A percentile compares a stretch with the other conserved stretches of the same genome.
Conservation (phyloP, 2,113 vertebrate species). For the Leucoraja erinaceus region DNA sequence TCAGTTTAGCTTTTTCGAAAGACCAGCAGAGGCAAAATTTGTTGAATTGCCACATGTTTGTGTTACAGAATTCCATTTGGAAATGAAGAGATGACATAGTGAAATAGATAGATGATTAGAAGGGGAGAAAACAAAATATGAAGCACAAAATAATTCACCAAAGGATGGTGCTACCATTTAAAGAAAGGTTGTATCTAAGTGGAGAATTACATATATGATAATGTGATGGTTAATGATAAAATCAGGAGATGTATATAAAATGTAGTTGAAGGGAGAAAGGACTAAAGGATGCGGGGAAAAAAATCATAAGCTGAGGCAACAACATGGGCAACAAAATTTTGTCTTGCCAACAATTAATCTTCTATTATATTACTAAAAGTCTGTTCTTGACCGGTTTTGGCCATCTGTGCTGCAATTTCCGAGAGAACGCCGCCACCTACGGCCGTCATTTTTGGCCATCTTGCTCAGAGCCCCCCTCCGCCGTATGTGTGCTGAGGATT, state of each 20-base stretch:
- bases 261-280: too few species aligned
- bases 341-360: too few species aligned
- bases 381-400: too few species aligned
- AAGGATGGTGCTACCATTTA: background rate
- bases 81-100: background rate
- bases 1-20: background rate
- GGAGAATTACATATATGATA: background rate
- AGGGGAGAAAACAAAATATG: background rate
- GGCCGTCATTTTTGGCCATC: too few species aligned
- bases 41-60: background rate
- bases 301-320: too few species aligned
- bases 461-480: too few species aligned
- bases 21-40: background rate
- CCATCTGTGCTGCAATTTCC: too few species aligned
- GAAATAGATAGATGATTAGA: background rate
- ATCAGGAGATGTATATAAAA: background rate
- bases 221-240: background rate
- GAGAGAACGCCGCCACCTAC: too few species aligned
- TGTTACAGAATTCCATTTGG: background rate
- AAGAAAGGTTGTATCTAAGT: background rate
- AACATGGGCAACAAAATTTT: too few species aligned
- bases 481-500: too few species aligned
- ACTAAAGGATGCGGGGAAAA: too few species aligned
- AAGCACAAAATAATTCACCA: background rate
- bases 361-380: too few species aligned